phyloP scores from a whole-genome alignment of 1,140 invertebrate genomes.

The Streblospio benedicti region DNA sequence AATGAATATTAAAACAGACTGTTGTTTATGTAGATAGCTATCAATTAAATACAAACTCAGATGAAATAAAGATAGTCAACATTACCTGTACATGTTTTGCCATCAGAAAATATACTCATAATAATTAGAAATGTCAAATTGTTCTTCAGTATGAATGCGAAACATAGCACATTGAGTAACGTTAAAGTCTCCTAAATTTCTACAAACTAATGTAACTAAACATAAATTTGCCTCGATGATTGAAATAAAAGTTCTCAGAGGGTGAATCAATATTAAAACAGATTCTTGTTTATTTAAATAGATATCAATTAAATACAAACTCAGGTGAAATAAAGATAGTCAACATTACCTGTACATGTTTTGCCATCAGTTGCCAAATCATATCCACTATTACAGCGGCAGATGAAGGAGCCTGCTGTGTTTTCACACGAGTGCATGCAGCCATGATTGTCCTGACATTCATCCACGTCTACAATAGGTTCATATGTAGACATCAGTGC shows the following conservation, averaged over 20 bases:
- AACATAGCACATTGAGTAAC: too few relatives aligned
- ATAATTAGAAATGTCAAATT: too few relatives aligned
- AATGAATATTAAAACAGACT: too few relatives aligned
- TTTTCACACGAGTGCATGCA: constrained; percentile 80
- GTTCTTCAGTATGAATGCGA: too few relatives aligned
- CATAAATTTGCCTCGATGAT: constrained; percentile 35
- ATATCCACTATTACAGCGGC: constrained; percentile 67
- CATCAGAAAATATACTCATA: too few relatives aligned
- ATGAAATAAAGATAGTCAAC: too few relatives aligned
- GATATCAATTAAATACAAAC: constrained; percentile 60
- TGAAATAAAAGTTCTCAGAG: constrained; percentile 35
- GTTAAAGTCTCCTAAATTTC: neutral
- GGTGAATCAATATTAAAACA: constrained; percentile 39
- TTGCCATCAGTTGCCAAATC: constrained; percentile 58
- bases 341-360: constrained; percentile 54
- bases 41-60: too few relatives aligned
- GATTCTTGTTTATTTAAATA: constrained; percentile 37
- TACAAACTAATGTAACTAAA: too few relatives aligned
- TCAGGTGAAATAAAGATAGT: too few relatives aligned
- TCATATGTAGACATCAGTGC: too few relatives aligned
- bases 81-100: too few relatives aligned
- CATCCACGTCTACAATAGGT: constrained; percentile 53
- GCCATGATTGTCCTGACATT: constrained; percentile 69
- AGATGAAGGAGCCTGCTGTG: constrained; percentile 78
- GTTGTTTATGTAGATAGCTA: too few relatives aligned